Evolutionary conservation across 2,888 invertebrate species (phyloP), one percentile per base, ranked within the genome.

Genomic region (Chrysolina oricalcia): DNA sequence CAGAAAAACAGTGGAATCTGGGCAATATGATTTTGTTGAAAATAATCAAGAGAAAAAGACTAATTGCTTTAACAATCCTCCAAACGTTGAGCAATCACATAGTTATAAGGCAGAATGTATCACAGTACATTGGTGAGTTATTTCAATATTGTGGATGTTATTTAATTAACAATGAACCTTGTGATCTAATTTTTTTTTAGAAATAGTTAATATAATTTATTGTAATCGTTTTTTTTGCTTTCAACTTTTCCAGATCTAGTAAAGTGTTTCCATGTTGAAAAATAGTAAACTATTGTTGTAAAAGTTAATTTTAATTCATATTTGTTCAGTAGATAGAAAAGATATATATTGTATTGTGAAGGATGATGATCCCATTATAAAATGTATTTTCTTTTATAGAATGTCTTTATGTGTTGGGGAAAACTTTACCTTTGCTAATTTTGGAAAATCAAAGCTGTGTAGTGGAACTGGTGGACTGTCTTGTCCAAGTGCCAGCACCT

Each of bases 11-110:
- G 15, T 90, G 90, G 89, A 80, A 80, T 66, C 85, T 92, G 75
- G 93, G 93, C 0, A 90, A 89, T 21, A 88, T 89, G 74, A 92
- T 93, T 79, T 83, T 93, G 6, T 89, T 91, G 48, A 91, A 91
- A 84, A 89, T 93, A 63, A 89, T 92, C 66, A 91, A 91, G 72
- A 91, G 90, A 80, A 90, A 92, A 79, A 89, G 90, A 56, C 88
- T 91, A 48, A 90, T 91, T 69, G 91, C 91, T 0, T 86, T 89
- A 17, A 89, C 90, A 10, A 90, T 93, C 71, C 87, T 93, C 10
- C 90, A 91, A 81, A 89, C 87, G 35, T 85, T 93, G 48, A 89
- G 90, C 1, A 90, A 91, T 75, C 90, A 90, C 87, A 92, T 93
- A 87, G 86, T 92, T 13, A 89, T 89, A 0, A 89, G 90, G 75